These are phyloP conservation scores for Aythya baeri DNA, from an alignment of 2,113 vertebrate species.

Conservation along the genomic window DNA sequence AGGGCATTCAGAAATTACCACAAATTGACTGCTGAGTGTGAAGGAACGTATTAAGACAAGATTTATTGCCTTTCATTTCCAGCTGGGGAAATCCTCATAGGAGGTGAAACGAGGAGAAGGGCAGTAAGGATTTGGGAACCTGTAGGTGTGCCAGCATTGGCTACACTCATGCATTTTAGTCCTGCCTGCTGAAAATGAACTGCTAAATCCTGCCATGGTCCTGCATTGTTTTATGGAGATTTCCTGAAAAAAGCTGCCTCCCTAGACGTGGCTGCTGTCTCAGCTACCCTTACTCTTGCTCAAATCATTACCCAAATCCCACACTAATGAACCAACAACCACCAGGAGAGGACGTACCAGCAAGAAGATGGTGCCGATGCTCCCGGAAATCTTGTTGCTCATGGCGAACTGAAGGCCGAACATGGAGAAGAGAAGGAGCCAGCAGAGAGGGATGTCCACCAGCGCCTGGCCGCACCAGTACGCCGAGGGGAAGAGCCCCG, in stretches of 20 bases:
- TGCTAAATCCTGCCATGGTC: not conserved
- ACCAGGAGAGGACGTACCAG: not conserved
- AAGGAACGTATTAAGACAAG: not conserved
- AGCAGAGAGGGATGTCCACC: slow-evolving; percentile 85
- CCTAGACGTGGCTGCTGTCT: not conserved
- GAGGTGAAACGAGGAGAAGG: not conserved
- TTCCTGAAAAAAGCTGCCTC: not conserved
- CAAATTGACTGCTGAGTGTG: not conserved
- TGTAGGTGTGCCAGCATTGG: not conserved
- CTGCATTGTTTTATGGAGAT: not conserved
- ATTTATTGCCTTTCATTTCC: not conserved
- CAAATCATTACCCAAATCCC: not conserved
- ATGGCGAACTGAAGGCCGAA: slow-evolving; percentile 28
- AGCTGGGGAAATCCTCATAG: not conserved
- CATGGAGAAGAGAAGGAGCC: slow-evolving; percentile 83
- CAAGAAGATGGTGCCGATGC: accelerated
- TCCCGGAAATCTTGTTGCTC: not conserved
- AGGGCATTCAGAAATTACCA: not conserved
- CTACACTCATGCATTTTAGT: not conserved
- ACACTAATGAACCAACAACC: not conserved
- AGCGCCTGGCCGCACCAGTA: slow-evolving; percentile 90
- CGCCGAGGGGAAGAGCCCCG: slow-evolving; percentile 85
- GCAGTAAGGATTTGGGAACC: not conserved
- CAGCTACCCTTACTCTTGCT: not conserved
- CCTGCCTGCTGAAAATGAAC: not conserved